phyloP scores from a whole-genome alignment of 2,113 vertebrate species.

The Oreocharis arfaki region DNA sequence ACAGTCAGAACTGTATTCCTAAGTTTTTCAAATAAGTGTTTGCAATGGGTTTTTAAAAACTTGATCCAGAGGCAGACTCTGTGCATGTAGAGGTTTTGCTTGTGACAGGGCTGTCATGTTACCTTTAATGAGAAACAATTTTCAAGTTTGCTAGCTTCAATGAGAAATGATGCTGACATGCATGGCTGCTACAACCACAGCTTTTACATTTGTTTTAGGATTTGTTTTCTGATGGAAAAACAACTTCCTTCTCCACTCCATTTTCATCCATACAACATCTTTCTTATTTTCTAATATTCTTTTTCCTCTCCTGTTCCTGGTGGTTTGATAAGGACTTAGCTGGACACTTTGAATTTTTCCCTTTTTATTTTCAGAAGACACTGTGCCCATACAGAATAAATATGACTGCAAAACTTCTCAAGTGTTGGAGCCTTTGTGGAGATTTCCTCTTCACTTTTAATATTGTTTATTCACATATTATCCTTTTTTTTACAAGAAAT shows the following conservation, averaged over 20 bases:
- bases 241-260: not conserved
- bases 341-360: not conserved
- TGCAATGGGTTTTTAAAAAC: not conserved
- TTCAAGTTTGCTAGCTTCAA: not conserved
- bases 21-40: not conserved
- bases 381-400: not conserved
- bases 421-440: not conserved
- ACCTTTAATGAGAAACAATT: not conserved
- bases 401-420: not conserved
- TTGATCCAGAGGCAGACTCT: fast-evolving
- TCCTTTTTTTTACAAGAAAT: not conserved
- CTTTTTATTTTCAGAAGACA: not conserved
- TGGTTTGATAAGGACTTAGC: not conserved
- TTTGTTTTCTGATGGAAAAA: not conserved
- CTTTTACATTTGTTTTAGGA: not conserved
- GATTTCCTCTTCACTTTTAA: not conserved
- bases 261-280: not conserved
- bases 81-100: fast-evolving
- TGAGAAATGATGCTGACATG: not conserved
- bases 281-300: not conserved
- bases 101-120: not conserved
- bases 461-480: not conserved
- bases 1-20: not conserved
- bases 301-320: not conserved
- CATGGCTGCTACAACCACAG: not conserved